phyloP scores from a whole-genome alignment of 2,888 invertebrate genomes.

The Trissonchulus latispiculum region DNA sequence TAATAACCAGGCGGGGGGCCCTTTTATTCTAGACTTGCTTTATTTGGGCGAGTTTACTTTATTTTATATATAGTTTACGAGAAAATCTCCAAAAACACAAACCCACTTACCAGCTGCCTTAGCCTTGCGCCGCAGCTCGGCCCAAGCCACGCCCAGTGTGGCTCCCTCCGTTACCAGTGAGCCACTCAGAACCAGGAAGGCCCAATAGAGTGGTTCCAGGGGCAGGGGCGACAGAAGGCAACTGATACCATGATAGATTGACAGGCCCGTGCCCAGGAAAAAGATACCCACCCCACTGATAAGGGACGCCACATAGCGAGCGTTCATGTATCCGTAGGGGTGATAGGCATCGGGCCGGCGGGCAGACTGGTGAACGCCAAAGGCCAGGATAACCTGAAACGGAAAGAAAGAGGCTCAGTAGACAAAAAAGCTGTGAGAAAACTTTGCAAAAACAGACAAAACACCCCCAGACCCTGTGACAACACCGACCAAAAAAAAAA shows the following conservation, averaged over 20 bases:
- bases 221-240: constrained; percentile 73
- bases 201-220: constrained; percentile 78
- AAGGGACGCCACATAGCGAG: constrained; percentile 91
- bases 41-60: no score
- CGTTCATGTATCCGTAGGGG: constrained; percentile 65
- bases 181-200: constrained; percentile 74
- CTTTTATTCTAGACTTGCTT: no score
- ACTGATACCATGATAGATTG: constrained; percentile 84
- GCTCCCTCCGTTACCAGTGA: constrained; percentile 42
- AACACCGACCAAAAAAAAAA: no score
- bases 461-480: no score
- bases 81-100: no score
- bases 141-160: constrained; percentile 24
- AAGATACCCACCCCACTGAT: constrained; percentile 98
- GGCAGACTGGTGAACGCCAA: constrained; percentile 84
- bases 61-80: no score
- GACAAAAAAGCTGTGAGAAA: no score
- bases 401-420: no score
- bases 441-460: no score
- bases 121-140: not conserved
- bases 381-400: constrained; percentile 77
- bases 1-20: no score
- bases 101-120: not conserved
- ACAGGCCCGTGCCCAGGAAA: constrained; percentile 82
- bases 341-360: constrained; percentile 50